phyloP scores from a whole-genome alignment of 1,140 invertebrate genomes.

The Uloborus diversus region DNA sequence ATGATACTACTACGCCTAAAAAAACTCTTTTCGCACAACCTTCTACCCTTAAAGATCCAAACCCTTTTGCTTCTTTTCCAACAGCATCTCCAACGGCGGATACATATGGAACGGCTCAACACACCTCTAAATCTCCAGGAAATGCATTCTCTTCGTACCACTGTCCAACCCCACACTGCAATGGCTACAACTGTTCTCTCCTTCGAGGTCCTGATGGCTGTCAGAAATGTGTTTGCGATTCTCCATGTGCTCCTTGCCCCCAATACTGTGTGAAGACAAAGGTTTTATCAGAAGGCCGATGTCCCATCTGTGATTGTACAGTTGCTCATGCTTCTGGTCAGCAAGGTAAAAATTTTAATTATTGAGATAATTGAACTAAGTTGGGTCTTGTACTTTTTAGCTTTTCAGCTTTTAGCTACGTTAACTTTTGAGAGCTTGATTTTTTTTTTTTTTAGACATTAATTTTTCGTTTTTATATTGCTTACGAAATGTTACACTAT shows the following conservation, averaged over 20 bases:
- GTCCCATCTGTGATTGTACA: slow-evolving; percentile 47
- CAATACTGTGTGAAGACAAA: slow-evolving; percentile 49
- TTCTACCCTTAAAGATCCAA: neutral
- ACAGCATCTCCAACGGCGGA: slow-evolving; percentile 38
- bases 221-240: slow-evolving; percentile 50
- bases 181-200: slow-evolving; percentile 46
- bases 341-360: no score
- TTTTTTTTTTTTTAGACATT: no score
- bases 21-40: neutral
- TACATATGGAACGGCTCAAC: neutral
- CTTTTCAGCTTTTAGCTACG: no score
- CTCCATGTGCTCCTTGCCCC: slow-evolving; percentile 43
- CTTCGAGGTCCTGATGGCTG: slow-evolving; percentile 41
- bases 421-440: no score
- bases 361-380: no score
- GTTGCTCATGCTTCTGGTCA: neutral
- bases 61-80: slow-evolving; percentile 31
- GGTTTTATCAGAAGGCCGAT: slow-evolving; percentile 32
- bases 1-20: neutral
- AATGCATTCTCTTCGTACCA: slow-evolving; percentile 26
- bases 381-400: no score
- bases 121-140: neutral
- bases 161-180: slow-evolving; percentile 51
- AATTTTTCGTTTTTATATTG: no score
- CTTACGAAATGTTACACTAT: no score